These are phyloP conservation scores for Cephalopholis sonnerati DNA, from an alignment of 2,113 vertebrate genomes.

Conservation along the genomic window DNA sequence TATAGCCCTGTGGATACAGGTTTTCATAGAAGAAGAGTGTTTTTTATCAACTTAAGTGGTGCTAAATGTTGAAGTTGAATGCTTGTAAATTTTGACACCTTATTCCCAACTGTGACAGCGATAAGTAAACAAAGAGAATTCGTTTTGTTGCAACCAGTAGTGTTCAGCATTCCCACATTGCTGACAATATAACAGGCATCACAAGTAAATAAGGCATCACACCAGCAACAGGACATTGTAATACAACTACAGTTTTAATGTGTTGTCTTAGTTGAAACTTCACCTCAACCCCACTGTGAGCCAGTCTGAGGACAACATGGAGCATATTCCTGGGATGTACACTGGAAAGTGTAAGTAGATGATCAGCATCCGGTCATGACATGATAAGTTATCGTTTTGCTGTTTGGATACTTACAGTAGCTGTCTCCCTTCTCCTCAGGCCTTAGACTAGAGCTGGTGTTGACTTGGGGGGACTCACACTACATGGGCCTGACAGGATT, in stretches of 20 bases:
- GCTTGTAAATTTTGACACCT: neutral
- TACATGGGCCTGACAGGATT: constrained; percentile 95
- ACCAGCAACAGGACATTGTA: neutral
- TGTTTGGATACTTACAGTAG: neutral
- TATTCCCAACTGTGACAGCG: neutral
- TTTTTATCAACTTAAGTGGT: neutral
- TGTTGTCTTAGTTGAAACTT: constrained; percentile 77
- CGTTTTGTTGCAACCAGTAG: neutral
- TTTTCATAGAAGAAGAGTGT: neutral
- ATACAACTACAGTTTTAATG: constrained; percentile 6
- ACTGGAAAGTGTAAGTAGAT: constrained; percentile 91
- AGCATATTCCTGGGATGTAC: constrained; percentile 88
- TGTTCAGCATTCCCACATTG: neutral
- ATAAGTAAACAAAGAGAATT: neutral
- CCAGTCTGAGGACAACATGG: constrained; percentile 69
- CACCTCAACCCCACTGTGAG: constrained; percentile 64
- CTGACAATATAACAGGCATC: neutral
- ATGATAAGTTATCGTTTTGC: constrained; percentile 1
- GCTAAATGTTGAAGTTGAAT: neutral
- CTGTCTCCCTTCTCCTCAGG: constrained; percentile 75
- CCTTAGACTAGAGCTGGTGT: constrained; percentile 89
- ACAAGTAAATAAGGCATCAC: neutral
- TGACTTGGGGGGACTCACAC: constrained; percentile 94
- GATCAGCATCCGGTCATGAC: neutral
- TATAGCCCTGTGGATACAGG: neutral